Evolutionary conservation across 2,888 invertebrate genomes (phyloP), one percentile per base, ranked within the genome.

Genomic region (Caenorhabditis sp.): DNA sequence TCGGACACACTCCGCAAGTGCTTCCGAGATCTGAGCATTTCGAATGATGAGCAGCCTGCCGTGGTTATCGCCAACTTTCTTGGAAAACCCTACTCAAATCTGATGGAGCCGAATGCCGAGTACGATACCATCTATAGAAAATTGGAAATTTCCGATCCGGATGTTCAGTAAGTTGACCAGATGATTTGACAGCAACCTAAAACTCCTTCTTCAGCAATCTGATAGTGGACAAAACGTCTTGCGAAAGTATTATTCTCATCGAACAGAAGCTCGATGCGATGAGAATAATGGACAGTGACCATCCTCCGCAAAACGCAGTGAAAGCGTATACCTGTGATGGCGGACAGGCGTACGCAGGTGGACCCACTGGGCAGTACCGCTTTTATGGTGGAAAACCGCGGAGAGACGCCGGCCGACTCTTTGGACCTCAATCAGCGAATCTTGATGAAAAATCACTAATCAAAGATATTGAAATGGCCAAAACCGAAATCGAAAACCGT

Each of bases 241-340:
- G 84, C n/a, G 87, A 87, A 46, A 22, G 45, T 6, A 78, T 80
- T 17, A 30, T 86, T 27, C 53, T 87, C 20, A 27, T 87, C 2
- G 83, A 83, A 15, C 39, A 48, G 1, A 86, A 87, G 26, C 56
- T 76, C 5, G 79, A 83, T 6, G 86, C 86, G 3, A 78, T 85
- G 37, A 48, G 75, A 1, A 20, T 84, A 2, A 83, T 87, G 85
- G 70, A 79, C 35, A 74, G 77, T 41, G 46, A 78, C 35, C 80
- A 79, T 79, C 79, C 83, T 7, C 85, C 85, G 8, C 17, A 7
- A 7, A 75, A 84, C 50, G 77, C 66, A 2, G 8, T n/a, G 0
- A 74, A 61, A 52, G 81, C 81, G 8, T 73, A 68, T 39, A 84
- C 85, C 15, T 30, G 68, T 22, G 76, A 80, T 20, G 75, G 78